phyloP scores from a whole-genome alignment of 2,113 vertebrate genomes.

The Eudyptes chrysolophus region DNA sequence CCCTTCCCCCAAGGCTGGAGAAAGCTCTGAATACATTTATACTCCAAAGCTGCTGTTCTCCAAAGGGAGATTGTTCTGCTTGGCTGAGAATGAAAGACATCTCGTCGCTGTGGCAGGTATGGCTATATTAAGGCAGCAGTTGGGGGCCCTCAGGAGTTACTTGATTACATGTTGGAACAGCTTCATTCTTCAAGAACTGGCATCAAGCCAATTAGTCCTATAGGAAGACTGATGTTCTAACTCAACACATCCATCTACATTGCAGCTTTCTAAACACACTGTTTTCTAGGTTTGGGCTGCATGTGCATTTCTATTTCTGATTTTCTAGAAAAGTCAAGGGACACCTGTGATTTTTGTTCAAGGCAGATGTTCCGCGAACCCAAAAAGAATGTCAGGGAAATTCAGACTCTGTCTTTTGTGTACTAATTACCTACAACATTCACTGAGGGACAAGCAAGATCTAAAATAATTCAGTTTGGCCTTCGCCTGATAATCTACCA shows the following conservation, averaged over 20 bases:
- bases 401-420: not conserved
- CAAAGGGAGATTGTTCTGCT: slow-evolving; percentile 62
- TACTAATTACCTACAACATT: not conserved
- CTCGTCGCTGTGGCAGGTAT: slow-evolving; percentile 27
- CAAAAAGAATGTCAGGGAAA: not conserved
- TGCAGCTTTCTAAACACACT: slow-evolving; percentile 2
- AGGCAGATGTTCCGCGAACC: not conserved
- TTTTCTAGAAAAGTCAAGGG: slow-evolving; percentile 10
- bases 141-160: slow-evolving; percentile 53
- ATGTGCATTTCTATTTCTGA: not conserved
- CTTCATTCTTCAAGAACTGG: slow-evolving; percentile 60
- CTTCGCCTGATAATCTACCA: not conserved
- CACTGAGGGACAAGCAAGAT: not conserved
- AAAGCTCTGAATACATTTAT: not conserved
- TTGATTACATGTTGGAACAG: slow-evolving; percentile 66
- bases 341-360: not conserved
- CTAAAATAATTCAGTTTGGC: not conserved
- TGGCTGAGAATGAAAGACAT: slow-evolving; percentile 59
- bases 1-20: slow-evolving; percentile 38
- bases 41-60: slow-evolving; percentile 46
- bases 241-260: slow-evolving; percentile 28
- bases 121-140: slow-evolving; percentile 43
- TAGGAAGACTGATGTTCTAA: slow-evolving; percentile 56
- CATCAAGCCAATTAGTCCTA: slow-evolving; percentile 52
- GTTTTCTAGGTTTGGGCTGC: not conserved